These are phyloP conservation scores for Plagiodera versicolora DNA, from an alignment of 2,888 invertebrate species.

Conservation along the genomic window DNA sequence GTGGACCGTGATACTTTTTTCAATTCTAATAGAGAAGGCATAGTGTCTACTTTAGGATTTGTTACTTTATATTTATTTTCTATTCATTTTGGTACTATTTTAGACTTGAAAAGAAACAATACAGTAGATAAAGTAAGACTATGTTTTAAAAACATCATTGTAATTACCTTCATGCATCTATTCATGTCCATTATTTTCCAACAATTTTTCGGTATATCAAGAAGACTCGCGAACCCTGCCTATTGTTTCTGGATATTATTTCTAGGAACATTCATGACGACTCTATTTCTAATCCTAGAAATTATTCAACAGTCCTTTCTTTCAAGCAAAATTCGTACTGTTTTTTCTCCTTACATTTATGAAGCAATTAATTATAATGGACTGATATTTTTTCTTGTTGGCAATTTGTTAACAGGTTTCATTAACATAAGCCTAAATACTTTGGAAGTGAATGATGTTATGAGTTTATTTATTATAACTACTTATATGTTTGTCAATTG, in stretches of 20 bases:
- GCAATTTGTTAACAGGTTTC: conserved; percentile 82
- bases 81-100: conserved; percentile 63
- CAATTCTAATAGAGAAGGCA: conserved; percentile 88
- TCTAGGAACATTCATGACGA: conserved; percentile 61
- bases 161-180: conserved; percentile 19
- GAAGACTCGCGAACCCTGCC: conserved; percentile 81
- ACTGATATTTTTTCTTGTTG: conserved; percentile 77
- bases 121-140: background rate
- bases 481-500: conserved; percentile 61
- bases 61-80: conserved; percentile 79
- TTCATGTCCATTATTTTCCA: conserved; percentile 51
- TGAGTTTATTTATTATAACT: conserved; percentile 60
- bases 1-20: conserved; percentile 63
- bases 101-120: conserved; percentile 50
- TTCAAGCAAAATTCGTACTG: conserved; percentile 20
- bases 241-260: conserved; percentile 79
- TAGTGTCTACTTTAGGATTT: conserved; percentile 84
- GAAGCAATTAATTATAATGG: conserved; percentile 80
- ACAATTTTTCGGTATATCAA: conserved; percentile 64
- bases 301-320: conserved; percentile 45
- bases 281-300: conserved; percentile 62
- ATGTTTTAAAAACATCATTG: conserved; percentile 9
- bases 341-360: conserved; percentile 60
- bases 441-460: conserved; percentile 49
- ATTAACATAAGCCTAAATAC: conserved; percentile 76